phyloP scores from a whole-genome alignment of 2,113 vertebrate genomes.

The Mus pahari region DNA sequence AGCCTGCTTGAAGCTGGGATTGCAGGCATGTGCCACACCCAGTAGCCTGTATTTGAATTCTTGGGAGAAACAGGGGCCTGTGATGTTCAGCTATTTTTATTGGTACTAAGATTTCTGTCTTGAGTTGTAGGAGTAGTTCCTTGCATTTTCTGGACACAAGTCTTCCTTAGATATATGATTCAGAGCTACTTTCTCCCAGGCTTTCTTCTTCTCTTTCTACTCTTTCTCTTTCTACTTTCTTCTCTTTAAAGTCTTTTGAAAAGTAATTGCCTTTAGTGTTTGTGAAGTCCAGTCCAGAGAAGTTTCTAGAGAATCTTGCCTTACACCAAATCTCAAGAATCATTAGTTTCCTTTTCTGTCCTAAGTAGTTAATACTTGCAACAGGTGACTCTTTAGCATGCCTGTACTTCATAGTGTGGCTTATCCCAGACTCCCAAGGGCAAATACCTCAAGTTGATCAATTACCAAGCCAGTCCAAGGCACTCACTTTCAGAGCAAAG shows the following conservation, averaged over 20 bases:
- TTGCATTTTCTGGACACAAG: not conserved
- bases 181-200: not conserved
- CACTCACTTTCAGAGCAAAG: conserved; percentile 78
- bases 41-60: not conserved
- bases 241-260: not conserved
- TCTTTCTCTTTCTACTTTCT: too few species aligned
- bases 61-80: not conserved
- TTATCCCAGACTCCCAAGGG: not conserved
- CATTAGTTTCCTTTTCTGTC: not conserved
- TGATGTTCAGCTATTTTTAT: not conserved
- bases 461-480: not conserved
- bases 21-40: not conserved
- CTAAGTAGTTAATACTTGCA: not conserved
- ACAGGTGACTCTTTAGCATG: not conserved
- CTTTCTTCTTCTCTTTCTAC: too few species aligned
- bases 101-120: not conserved
- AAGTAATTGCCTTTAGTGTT: not conserved
- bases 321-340: not conserved
- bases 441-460: fast-evolving
- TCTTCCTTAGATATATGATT: not conserved
- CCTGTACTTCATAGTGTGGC: fast-evolving
- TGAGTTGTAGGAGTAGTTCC: too few species aligned
- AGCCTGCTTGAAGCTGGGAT: not conserved
- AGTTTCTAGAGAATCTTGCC: not conserved
- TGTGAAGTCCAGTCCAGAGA: not conserved